Base-by-base conservation (phyloP, 2,888 invertebrate species). In the Philereme transversata region DNA sequence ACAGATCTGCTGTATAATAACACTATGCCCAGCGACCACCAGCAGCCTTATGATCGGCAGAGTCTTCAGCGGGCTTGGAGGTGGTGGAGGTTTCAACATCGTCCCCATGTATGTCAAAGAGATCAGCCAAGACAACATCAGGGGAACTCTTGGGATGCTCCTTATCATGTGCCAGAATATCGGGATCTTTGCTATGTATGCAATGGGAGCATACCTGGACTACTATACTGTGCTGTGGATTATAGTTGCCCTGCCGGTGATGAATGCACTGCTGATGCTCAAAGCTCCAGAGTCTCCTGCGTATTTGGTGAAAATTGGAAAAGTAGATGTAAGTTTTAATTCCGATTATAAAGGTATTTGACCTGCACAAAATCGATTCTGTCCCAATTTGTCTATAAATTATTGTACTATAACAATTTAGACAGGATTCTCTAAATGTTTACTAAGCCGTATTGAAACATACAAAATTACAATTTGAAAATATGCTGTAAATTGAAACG, bases 241-340 rank as follows among this genome's bases (percentile, higher is more conserved):
- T 0, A 70, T 76, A 3, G 48, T 82, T 1, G 68, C 62, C 9
- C 10, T 84, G 5, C 80, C 84, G 0, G 43, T 83, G 4, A 0
- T 81, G 6, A 76, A 75, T 4, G 65, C 77, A 0, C 33, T 79
- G 0, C 22, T 79, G 10, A 78, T 87, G 67, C 10, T 82, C 38
- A 76, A 71, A 51, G 81, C 81, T 40, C 88, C 89, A 0, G 88
- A 89, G 59, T 86, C 89, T 0, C 89, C 89, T 6, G 77, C 82
- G 3, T 87, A 75, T 58, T 69, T 88, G 47, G 74, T 88, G 3
- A 87, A 86, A 44, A 68, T 70, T 11, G 84, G 82, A 1, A 79
- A 78, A 55, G 67, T 64, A 51, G 74, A 85, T 35, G 89, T 89
- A 63, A 77, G 78, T 75, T 35, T 49, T 22, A 22, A 22, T 22